Base-by-base conservation (phyloP, 1,140 invertebrate species). In the Macrobrachium rosenbergii region DNA sequence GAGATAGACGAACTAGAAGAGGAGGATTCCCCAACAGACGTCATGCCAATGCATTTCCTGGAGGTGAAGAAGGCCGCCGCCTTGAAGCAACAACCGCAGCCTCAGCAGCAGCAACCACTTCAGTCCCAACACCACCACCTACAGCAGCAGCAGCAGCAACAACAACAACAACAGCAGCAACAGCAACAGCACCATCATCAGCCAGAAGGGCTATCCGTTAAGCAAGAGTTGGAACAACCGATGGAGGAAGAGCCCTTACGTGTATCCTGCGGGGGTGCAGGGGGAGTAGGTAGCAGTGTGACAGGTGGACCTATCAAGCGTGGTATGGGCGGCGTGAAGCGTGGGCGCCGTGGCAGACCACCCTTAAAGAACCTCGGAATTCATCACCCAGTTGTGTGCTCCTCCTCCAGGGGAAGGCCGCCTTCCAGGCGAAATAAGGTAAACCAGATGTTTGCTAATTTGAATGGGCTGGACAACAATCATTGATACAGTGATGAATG, bases 341-440 rank as follows among this genome's bases (percentile, higher is more conserved):
- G 84, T 81, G 84, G 84, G 78, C 77, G 84, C 52, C 82, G 82
- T 52, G 82, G 82, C 21, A 45, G 82, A 69, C 84, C 84, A n/a
- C 78, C 84, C 16, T 59, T 87, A 28, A 80, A 80, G 69, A 76
- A 69, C 60, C 81, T 73, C 21, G 58, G 64, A 77, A 87, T 78
- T 78, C 84, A 63, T 62, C 84, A 64, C 23, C 14, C 78, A 52
- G 12, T 52, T 52, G 12, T 52, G 0, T 52, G 52, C 16, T 62
- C 73, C 21, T 84, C 67, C 67, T 72, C 78, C 11, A 62, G 84
- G 69, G 84, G 84, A 58, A 62, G 84, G 43, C 58, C 77, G 10
- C 84, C 84, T 14, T 87, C 84, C 14, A 77, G 84, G 11, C 63
- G 84, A 52, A 87, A 87, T 60, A 87, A 87, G 84, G 84, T 87